Evolutionary conservation across 2,113 vertebrate genomes (phyloP), one percentile per base, ranked within the genome.

Genomic region (Malurus melanocephalus): DNA sequence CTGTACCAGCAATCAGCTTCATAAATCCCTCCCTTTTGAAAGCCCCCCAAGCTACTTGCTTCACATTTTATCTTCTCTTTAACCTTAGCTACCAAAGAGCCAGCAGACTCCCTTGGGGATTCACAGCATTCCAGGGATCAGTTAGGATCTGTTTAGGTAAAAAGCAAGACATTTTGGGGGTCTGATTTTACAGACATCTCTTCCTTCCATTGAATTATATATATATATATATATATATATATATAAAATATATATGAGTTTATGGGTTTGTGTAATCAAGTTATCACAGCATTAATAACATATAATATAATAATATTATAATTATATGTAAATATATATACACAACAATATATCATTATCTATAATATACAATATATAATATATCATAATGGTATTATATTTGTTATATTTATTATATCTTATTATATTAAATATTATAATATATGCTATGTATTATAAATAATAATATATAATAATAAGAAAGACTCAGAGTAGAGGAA

Each of bases 1-100:
- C 94, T 86, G 77, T 90, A 74, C 62, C 46, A 83, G 85, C 71
- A 95, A 87, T 89, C 92, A 84, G 68, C 69, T 92, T 96, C 77
- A 53, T 59, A 86, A 82, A 92, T n/a, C 79, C 42, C 55, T 95
- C 82, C 82, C 61, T 33, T 77, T 87, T 89, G 52, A 81, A 92
- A 88, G 76, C 82, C 76, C 72, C 92, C 45, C 33, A 46, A 79
- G 92, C 18, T 80, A 35, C 62, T 93, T n/a, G 22, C 46, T 71
- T 90, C 72, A 38, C 38, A n/a, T 89, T 93, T 92, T 83, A 60
- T 91, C 90, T 96, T 65, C 67, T 52, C 57, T 88, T 83, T 74
- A 77, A 35, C 60, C 94, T 74, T 14, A 90, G 32, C 85, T 84
- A 32, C 72, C 26, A 19, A 52, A 57, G 28, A 53, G 46, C 51